Conservation (phyloP, 2,797 vertebrate genomes). For the Arctocebus calabarensis region DNA sequence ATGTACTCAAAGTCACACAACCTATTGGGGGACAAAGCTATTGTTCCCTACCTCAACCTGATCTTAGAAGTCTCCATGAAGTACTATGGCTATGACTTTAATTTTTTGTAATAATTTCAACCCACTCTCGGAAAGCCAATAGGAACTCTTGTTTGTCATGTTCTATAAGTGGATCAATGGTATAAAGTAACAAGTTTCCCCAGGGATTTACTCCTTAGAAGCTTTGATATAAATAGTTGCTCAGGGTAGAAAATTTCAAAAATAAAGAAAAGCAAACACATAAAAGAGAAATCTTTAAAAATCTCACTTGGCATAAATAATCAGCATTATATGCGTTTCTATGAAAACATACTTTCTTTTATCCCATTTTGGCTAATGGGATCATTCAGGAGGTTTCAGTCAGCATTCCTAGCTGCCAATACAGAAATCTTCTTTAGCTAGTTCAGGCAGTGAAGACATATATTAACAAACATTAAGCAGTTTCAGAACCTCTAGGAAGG, state of each 20-base stretch:
- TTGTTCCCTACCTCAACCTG: background rate
- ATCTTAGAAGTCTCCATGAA: background rate
- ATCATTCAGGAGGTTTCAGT: background rate
- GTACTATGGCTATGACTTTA: background rate
- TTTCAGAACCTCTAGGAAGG: background rate
- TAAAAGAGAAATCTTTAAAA: conserved; percentile 21
- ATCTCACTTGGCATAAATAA: conserved; percentile 15
- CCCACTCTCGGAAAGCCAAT: conserved; percentile 1
- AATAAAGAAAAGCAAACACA: conserved; percentile 28
- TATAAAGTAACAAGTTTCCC: background rate
- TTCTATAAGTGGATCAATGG: background rate
- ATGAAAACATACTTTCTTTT: background rate
- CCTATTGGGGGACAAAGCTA: background rate
- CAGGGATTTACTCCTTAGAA: background rate
- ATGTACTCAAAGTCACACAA: background rate
- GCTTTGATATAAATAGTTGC: background rate
- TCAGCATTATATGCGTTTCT: background rate
- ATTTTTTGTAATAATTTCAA: background rate
- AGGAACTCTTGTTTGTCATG: background rate
- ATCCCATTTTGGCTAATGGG: background rate
- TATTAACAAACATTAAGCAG: background rate
- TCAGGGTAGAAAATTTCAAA: background rate
- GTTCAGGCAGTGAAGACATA: background rate
- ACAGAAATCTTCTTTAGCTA: conserved; percentile 35
- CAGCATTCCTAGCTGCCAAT: background rate